Evolutionary conservation across 2,797 vertebrate genomes (phyloP).

Genomic region (Odontamblyopus lacepedii): DNA sequence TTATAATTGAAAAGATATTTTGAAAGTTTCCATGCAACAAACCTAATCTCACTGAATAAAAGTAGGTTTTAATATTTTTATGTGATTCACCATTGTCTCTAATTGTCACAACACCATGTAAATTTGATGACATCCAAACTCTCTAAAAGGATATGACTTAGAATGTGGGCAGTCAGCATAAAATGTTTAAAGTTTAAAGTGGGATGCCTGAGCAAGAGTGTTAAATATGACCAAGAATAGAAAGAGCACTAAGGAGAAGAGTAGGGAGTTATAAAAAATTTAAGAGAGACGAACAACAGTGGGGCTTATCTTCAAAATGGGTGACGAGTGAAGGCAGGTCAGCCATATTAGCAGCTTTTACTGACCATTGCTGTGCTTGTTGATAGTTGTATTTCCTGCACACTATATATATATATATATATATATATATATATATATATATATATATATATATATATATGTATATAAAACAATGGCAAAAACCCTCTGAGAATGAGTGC

Average conservation of each 20-base stretch:
- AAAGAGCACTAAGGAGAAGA: conserved; percentile 21
- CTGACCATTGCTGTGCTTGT: conserved; percentile 28
- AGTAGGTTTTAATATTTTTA: not conserved
- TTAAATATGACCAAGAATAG: conserved; percentile 14
- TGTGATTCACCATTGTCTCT: no score
- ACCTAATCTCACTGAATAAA: not conserved
- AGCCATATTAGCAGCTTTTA: conserved; percentile 53
- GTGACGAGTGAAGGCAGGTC: conserved; percentile 52
- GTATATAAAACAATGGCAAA: no score
- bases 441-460: no score
- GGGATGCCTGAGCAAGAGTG: not conserved
- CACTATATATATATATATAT: no score
- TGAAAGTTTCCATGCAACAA: not conserved
- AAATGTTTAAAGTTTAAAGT: not conserved
- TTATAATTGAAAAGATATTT: no score
- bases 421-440: no score
- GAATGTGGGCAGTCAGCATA: conserved; percentile 15
- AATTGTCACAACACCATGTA: not conserved
- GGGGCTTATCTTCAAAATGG: conserved; percentile 46
- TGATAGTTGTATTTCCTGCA: no score
- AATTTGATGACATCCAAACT: not conserved
- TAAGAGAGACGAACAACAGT: conserved; percentile 13
- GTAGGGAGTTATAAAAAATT: conserved; percentile 48
- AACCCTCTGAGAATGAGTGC: no score
- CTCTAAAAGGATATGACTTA: not conserved